Base-by-base conservation (phyloP, 2,888 invertebrate species). In the Xylophagus ater region DNA sequence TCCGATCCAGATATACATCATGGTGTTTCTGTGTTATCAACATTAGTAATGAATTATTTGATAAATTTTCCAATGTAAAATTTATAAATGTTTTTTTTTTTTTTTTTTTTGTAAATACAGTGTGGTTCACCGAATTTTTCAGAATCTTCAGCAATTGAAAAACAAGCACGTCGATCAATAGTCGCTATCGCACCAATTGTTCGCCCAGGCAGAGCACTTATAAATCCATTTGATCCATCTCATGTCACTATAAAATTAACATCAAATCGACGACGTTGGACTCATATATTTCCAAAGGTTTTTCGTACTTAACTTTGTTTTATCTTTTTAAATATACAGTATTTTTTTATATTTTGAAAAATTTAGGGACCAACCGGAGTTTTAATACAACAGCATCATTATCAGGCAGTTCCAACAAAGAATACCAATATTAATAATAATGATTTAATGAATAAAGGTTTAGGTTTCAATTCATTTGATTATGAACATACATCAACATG, bases 161-260 rank as follows among this genome's bases (percentile, higher is more conserved):
- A 61, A 42, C 63, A 61, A 45, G 48, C 52, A 1, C 52, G 60
- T 3, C 53, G 62, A 2, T 50, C 59, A 1, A 61, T 65, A 37
- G 58, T 62, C 13, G 60, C 62, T 26, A 60, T 70, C 55, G 71
- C 72, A 34, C 73, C 75, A 0, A 70, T 74, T 30, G 70, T 77
- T 14, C 65, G 81, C n/a, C 81, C 86, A 2, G 84, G 86, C 0
- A 69, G 86, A 43, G 87, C 92, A 2, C 70, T 92, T 29, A 93
- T 98, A 53, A 97, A 98, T 67, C 98, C 98, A 0, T 98, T 98
- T 60, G 94, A 94, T 61, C 97, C 97, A 0, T 93, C 94, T 0
- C 89, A 94, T 58, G 92, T 97, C 39, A 90, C 92, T 21, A 92
- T 94, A 49, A 94, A 94, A 63, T 68, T 93, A 32, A 96, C 94